Base-by-base conservation (phyloP, 2,797 vertebrate genomes). In the Lycodopsis pacificus region DNA sequence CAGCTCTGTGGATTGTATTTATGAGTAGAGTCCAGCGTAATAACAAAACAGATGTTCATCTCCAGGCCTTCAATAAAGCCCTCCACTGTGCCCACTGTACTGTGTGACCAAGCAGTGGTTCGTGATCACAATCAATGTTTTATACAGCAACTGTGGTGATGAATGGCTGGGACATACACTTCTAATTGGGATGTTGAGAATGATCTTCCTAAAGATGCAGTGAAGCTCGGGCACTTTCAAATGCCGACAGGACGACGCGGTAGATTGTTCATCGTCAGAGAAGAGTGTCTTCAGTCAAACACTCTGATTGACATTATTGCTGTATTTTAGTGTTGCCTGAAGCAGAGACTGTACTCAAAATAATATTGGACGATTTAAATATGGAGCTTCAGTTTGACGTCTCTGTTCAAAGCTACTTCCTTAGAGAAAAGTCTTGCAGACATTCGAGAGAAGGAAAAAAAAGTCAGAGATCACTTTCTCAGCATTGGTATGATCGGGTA, bases 161-260 rank as follows among this genome's bases (percentile, higher is more conserved):
- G 85, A 86, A 94, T 89, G 88, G 81, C 75, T 71, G 80, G 61
- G 75, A 79, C 81, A 83, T 90, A 86, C 82, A 89, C 83, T 80
- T 93, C 88, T 92, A 93, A 93, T 92, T 90, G 83, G 82, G 78
- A 77, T 86, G 90, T 84, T 85, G 80, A 83, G 53, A 30, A 30
- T 7, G 15, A 57, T 80, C 64, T 65, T 78, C 12, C 61, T 19
- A 53, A 22, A 73, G 73, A 78, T 22, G 79, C 53, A 42, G 46
- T 76, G 48, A 80, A 76, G 77, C 78, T 32, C 40, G 20, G 19
- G n/a, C 17, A 19, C 63, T 68, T 67, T 84, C 44, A 44, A 25
- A 25, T 72, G 73, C 77, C 70, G 17, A 34, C 12, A 57, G 73
- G 66, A 85, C 74, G 75, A 61, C 71, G 59, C 15, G 46, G 30